phyloP scores from a whole-genome alignment of 2,888 invertebrate species.

The Acronicta aceris region DNA sequence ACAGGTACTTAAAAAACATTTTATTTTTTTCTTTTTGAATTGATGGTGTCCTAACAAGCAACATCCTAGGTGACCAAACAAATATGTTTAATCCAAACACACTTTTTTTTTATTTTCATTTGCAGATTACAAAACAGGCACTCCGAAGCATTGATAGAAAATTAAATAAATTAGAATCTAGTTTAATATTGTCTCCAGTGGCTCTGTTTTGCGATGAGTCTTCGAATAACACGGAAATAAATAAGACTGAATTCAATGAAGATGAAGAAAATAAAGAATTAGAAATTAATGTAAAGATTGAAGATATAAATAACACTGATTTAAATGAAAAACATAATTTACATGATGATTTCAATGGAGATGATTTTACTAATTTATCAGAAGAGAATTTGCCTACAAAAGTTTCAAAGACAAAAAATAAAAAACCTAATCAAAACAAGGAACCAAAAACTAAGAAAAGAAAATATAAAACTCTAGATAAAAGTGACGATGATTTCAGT shows the following conservation, averaged over 20 bases:
- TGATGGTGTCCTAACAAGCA: neutral
- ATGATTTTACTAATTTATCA: constrained; percentile 17
- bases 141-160: constrained; percentile 56
- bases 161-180: constrained; percentile 52
- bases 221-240: constrained; percentile 1
- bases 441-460: constrained; percentile 37
- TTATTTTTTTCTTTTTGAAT: constrained; percentile 2
- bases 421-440: constrained; percentile 21
- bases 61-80: too few species aligned
- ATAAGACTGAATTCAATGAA: constrained; percentile 13
- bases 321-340: constrained; percentile 17
- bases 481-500: constrained; percentile 44
- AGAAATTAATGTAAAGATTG: constrained; percentile 35
- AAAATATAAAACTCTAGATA: constrained; percentile 23
- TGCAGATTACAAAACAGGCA: constrained; percentile 45
- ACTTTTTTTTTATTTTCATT: neutral
- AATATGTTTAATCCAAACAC: too few species aligned
- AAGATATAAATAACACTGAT: constrained; percentile 21
- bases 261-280: constrained; percentile 23
- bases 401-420: constrained; percentile 9
- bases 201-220: constrained; percentile 10
- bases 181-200: constrained; percentile 23
- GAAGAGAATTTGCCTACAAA: constrained; percentile 18
- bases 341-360: constrained; percentile 17
- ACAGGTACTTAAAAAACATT: constrained; percentile 33